These are phyloP conservation scores for Pangasianodon hypophthalmus DNA, from an alignment of 2,113 vertebrate genomes.

Conservation along the genomic window DNA sequence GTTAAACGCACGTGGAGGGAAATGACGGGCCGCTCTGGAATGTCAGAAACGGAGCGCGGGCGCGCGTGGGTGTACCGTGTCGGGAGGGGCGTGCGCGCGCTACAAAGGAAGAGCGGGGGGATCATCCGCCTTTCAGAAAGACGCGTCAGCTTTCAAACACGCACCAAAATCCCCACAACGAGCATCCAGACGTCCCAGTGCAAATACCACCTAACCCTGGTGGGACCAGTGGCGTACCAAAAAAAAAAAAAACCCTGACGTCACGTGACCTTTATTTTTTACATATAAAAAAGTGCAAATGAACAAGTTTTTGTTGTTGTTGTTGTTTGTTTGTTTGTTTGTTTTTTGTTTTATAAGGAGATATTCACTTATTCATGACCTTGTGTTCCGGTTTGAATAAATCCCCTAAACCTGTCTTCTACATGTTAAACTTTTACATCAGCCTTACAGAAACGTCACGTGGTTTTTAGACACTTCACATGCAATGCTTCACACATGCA, in stretches of 20 bases:
- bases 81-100: background rate
- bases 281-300: background rate
- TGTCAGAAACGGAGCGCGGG: background rate
- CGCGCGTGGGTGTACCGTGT: slow-evolving; percentile 14
- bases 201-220: background rate
- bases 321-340: no score
- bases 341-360: background rate
- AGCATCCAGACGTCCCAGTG: background rate
- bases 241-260: background rate
- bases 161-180: slow-evolving; percentile 19
- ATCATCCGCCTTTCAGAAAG: background rate
- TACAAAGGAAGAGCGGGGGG: background rate
- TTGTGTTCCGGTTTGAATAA: background rate
- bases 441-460: background rate
- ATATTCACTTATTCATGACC: background rate
- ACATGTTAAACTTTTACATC: background rate
- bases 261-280: background rate
- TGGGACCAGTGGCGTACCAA: background rate
- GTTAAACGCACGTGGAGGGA: background rate
- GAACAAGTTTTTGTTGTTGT: background rate
- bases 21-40: background rate
- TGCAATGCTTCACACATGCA: background rate
- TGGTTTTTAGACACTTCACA: background rate
- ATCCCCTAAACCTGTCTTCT: background rate
- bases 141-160: background rate